Base-by-base conservation (phyloP, 2,113 vertebrate genomes). In the Zeus faber region DNA sequence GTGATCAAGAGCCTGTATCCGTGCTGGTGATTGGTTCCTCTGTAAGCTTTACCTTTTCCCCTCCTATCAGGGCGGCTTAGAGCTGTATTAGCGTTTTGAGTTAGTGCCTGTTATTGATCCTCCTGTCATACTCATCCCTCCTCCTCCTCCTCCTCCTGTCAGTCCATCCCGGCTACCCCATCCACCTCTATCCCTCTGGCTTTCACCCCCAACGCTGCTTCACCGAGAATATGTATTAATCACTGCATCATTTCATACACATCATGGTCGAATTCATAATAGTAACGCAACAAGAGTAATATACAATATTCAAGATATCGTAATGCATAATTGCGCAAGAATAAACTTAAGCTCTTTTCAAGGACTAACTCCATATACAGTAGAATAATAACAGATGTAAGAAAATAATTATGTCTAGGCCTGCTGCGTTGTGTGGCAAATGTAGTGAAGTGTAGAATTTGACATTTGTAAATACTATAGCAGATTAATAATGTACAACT, bases 21-120 rank as follows among this genome's bases (percentile, higher is more conserved):
- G 70, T 83, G 82, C 72, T 75, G 85, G 68, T 72, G 66, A 72
- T 35, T 62, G 46, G 45, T 53, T 52, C 43, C 60, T 72, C 61
- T 88, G 89, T 89, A 74, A 89, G 83, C 87, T 87, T 89, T 87
- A 89, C 87, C 85, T 90, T 89, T 87, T 20, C 18, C 76, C 81
- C 80, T 81, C 85, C 77, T 78, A 76, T 78, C 67, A 83, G 83
- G 85, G 83, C 84, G 85, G 68, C 73, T 74, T 77, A 67, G 79
- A 84, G 76, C 63, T 77, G 62, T 65, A 23, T 67, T 63, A 22
- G 49, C 63, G 31, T 25, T n/a, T n/a, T n/a, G n/a, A n/a, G 31
- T 63, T 70, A 76, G n/a, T 76, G 81, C 67, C 67, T 79, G 70
- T 65, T 63, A 78, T 79, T 83, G 67, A 72, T 71, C 46, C 41